These are phyloP conservation scores for Leptinotarsa texana DNA, from an alignment of 1,140 invertebrate genomes.

Conservation along the genomic window DNA sequence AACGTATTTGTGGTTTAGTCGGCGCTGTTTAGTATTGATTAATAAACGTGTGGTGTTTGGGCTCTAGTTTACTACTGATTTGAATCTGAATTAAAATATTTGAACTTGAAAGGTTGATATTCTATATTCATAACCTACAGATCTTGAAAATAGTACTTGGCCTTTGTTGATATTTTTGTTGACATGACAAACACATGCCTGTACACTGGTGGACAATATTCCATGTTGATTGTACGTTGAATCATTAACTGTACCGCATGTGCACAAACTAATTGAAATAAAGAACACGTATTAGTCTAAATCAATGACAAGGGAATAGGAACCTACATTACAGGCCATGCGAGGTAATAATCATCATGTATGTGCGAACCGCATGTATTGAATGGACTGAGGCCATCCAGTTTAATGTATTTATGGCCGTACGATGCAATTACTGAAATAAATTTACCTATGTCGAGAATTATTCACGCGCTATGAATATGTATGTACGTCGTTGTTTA, in stretches of 20 bases:
- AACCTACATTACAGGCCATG: conserved; percentile 3
- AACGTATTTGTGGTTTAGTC: too few relatives aligned
- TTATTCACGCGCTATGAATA: conserved; percentile 1
- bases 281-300: conserved; percentile 19
- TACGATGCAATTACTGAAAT: conserved; percentile 18
- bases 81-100: too few relatives aligned
- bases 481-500: conserved; percentile 7
- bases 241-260: background rate
- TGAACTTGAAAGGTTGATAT: too few relatives aligned
- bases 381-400: background rate
- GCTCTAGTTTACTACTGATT: too few relatives aligned
- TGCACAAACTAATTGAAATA: conserved; percentile 16
- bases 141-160: too few relatives aligned
- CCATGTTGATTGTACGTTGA: background rate
- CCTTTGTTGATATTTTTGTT: too few relatives aligned
- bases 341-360: conserved; percentile 16
- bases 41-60: too few relatives aligned
- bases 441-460: conserved; percentile 17
- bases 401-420: conserved; percentile 21
- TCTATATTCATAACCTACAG: too few relatives aligned
- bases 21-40: too few relatives aligned
- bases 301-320: conserved; percentile 9
- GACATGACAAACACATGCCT: too few relatives aligned
- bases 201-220: background rate
- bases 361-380: conserved; percentile 8